Conservation (phyloP, 2,797 vertebrate species). For the Meda fulgida region DNA sequence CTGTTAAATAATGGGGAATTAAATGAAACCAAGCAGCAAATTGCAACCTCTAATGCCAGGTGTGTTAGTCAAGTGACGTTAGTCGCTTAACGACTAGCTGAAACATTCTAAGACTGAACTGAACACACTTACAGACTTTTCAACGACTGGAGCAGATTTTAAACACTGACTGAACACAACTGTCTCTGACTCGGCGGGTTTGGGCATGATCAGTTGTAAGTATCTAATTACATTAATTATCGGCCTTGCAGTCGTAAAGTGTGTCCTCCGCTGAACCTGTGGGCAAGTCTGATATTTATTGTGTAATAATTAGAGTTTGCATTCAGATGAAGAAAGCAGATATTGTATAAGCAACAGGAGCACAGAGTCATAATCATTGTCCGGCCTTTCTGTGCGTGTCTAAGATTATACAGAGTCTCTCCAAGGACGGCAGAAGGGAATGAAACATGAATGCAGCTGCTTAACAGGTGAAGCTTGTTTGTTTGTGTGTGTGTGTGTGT, state of each 20-base stretch:
- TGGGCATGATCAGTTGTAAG: no score
- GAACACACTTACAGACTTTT: no score
- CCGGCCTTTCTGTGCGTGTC: constrained; percentile 6
- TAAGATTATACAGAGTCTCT: constrained; percentile 14
- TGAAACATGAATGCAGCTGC: constrained; percentile 33
- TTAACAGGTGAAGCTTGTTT: constrained; percentile 25
- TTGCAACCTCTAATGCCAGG: background rate
- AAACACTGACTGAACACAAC: no score
- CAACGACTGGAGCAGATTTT: no score
- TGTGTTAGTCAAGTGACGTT: no score
- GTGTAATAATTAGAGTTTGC: constrained; percentile 7
- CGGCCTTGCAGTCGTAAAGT: no score
- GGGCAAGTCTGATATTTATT: constrained; percentile 1
- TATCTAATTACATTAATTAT: no score
- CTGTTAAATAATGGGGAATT: constrained; percentile 3
- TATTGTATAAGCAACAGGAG: background rate
- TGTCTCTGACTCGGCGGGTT: no score
- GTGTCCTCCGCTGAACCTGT: background rate
- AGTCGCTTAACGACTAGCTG: no score
- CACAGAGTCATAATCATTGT: constrained; percentile 21
- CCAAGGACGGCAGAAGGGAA: constrained; percentile 5
- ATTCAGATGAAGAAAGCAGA: background rate
- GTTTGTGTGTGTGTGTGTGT: constrained; percentile 14
- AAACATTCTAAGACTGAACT: no score
- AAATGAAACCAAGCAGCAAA: background rate